These are phyloP conservation scores for Aphaenogaster floridana DNA, from an alignment of 1,140 invertebrate species.

Conservation along the genomic window DNA sequence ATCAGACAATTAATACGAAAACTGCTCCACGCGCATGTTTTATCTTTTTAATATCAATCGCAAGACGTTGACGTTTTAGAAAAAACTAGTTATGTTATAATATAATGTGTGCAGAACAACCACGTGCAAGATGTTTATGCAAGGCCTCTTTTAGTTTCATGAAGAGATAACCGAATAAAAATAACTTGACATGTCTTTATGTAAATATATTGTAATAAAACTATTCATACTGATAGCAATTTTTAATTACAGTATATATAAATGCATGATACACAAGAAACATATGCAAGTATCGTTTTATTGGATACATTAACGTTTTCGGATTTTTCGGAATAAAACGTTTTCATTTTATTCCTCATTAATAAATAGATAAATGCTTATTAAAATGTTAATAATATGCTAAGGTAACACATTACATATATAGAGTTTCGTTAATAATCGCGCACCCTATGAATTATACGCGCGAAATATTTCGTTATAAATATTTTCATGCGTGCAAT, in stretches of 20 bases:
- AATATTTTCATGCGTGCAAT: neutral
- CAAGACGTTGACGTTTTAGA: neutral
- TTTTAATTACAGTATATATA: neutral
- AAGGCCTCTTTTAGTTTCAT: neutral
- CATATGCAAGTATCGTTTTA: neutral
- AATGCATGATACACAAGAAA: neutral
- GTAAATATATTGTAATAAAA: neutral
- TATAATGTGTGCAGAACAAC: neutral
- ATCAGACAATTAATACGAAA: neutral
- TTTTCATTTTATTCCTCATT: neutral
- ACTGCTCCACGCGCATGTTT: neutral
- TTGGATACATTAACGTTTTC: neutral
- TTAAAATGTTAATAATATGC: neutral
- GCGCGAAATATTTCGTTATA: slow-evolving; percentile 6
- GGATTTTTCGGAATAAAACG: neutral
- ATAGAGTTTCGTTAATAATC: neutral
- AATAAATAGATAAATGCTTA: neutral
- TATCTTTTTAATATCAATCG: neutral
- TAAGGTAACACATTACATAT: neutral
- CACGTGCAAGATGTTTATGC: neutral
- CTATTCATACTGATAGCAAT: neutral
- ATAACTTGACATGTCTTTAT: neutral
- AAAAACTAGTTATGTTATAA: neutral
- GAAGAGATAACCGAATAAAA: neutral
- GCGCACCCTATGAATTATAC: neutral